These are phyloP conservation scores for Peromyscus nudipes DNA, from an alignment of 2,797 vertebrate genomes.

Conservation along the genomic window DNA sequence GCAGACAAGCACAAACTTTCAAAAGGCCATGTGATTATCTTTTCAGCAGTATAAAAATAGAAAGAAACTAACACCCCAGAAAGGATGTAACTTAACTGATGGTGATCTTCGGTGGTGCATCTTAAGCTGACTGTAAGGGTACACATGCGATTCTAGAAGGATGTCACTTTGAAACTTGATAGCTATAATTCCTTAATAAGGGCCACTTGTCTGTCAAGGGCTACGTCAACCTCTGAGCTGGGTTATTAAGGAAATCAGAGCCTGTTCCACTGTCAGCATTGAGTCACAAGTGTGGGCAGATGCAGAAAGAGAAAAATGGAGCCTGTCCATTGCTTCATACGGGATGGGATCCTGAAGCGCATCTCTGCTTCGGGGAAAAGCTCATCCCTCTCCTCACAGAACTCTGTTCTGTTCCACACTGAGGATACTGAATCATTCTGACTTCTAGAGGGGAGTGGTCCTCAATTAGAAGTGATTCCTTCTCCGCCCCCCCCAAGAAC, in stretches of 20 bases:
- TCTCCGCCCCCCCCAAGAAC: neutral
- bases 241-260: conserved; percentile 44
- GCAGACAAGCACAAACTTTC: conserved; percentile 66
- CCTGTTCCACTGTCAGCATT: neutral
- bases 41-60: conserved; percentile 65
- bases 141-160: neutral
- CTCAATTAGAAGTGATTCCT: neutral
- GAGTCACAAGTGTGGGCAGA: neutral
- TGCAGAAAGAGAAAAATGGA: conserved; percentile 2
- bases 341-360: neutral
- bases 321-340: neutral
- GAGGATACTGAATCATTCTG: neutral
- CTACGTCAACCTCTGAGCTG: conserved; percentile 47
- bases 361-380: neutral
- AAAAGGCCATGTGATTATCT: conserved; percentile 56
- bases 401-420: neutral
- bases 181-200: conserved; percentile 65
- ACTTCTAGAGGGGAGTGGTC: neutral
- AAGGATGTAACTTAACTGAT: conserved; percentile 33
- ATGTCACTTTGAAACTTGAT: conserved; percentile 56
- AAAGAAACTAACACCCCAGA: conserved; percentile 54
- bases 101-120: conserved; percentile 45
- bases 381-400: accelerated
- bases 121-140: conserved; percentile 51
- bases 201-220: conserved; percentile 50